A percentile compares a stretch with the other conserved stretches of the same genome.
These are phyloP conservation scores for Anas acuta DNA, from an alignment of 2,797 vertebrate genomes.

Conservation along the genomic window DNA sequence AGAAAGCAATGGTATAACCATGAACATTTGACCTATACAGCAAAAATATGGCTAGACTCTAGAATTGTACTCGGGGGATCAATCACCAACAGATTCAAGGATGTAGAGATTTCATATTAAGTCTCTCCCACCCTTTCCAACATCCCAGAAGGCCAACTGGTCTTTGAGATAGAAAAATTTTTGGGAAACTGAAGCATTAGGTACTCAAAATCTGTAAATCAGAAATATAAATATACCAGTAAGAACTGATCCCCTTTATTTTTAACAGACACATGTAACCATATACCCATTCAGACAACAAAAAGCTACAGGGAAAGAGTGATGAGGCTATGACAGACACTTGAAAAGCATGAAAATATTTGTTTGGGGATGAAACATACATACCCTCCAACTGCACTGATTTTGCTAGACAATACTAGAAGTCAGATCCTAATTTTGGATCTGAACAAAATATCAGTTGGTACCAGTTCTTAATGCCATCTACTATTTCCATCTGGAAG, in stretches of 20 bases:
- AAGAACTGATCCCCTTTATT: conserved; percentile 51
- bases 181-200: conserved; percentile 35
- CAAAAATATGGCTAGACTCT: conserved; percentile 23
- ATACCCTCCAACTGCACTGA: conserved; percentile 59
- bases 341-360: conserved; percentile 70
- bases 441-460: conserved; percentile 72
- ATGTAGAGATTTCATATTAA: conserved; percentile 56
- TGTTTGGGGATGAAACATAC: conserved; percentile 65
- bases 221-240: conserved; percentile 45
- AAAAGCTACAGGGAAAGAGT: conserved; percentile 67
- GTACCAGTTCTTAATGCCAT: conserved; percentile 13
- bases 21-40: conserved; percentile 34
- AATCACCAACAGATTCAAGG: conserved; percentile 18
- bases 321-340: conserved; percentile 70
- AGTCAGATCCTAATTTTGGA: conserved; percentile 49
- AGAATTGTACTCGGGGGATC: not conserved
- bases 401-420: conserved; percentile 37
- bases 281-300: conserved; percentile 72
- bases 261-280: conserved; percentile 68
- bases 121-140: conserved; percentile 44
- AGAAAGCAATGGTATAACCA: conserved; percentile 22
- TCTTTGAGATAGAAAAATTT: conserved; percentile 41
- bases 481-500: not conserved
- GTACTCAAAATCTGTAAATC: conserved; percentile 32
- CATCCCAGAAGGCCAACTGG: conserved; percentile 40